These are phyloP conservation scores for Lasioglossum albipes DNA, from an alignment of 1,140 invertebrate genomes.

Conservation along the genomic window DNA sequence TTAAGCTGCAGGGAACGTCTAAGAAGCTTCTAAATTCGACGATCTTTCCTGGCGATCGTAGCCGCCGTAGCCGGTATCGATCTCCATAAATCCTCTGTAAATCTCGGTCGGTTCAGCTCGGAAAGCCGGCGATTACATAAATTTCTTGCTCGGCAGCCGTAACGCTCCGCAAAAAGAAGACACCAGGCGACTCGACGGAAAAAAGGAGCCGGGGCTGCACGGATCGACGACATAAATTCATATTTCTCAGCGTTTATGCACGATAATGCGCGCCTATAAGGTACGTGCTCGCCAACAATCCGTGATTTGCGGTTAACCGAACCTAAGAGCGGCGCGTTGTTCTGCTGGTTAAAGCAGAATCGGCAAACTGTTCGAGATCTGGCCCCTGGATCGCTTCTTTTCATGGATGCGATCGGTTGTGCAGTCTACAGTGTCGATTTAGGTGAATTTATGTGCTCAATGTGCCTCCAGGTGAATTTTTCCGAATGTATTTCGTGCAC, in stretches of 20 bases:
- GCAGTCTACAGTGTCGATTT: too few relatives aligned
- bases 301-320: conserved; percentile 37
- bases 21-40: too few relatives aligned
- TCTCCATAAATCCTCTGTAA: background rate
- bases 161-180: background rate
- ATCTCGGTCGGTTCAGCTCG: background rate
- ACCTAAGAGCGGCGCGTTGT: too few relatives aligned
- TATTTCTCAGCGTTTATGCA: conserved; percentile 14
- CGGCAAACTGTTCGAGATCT: background rate
- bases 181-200: too few relatives aligned
- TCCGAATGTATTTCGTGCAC: too few relatives aligned
- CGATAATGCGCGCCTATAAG: conserved; percentile 4
- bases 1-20: too few relatives aligned
- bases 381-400: too few relatives aligned
- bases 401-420: too few relatives aligned
- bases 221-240: conserved; percentile 4
- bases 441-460: too few relatives aligned
- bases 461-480: too few relatives aligned
- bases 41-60: background rate
- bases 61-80: background rate
- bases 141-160: conserved; percentile 4
- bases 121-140: background rate
- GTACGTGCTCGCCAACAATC: conserved; percentile 27
- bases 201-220: background rate
- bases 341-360: background rate